These are phyloP conservation scores for Trematomus bernacchii DNA, from an alignment of 2,797 vertebrate species.

Conservation along the genomic window DNA sequence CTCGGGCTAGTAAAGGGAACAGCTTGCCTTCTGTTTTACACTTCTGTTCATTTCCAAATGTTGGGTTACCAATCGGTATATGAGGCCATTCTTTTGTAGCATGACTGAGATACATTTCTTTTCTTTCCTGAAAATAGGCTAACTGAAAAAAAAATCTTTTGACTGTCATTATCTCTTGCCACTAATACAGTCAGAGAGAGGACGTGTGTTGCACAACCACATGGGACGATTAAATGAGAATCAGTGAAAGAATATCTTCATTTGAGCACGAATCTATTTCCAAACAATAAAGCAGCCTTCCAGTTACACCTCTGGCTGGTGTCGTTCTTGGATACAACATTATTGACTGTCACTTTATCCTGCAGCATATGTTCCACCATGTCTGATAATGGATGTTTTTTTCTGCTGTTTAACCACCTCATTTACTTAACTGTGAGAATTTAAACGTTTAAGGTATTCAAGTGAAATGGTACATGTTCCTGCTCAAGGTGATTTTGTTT, in stretches of 20 bases:
- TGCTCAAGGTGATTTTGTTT: conserved; percentile 3
- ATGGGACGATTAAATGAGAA: conserved; percentile 82
- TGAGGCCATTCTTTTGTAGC: conserved; percentile 85
- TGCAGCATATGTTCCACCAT: conserved; percentile 22
- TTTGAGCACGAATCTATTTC: conserved; percentile 91
- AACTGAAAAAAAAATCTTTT: conserved; percentile 75
- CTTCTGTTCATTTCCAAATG: conserved; percentile 79
- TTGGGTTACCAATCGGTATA: conserved; percentile 77
- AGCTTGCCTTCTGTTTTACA: conserved; percentile 85
- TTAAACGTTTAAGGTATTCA: background rate
- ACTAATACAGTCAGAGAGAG: conserved; percentile 85
- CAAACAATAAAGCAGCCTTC: conserved; percentile 92
- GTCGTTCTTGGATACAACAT: conserved; percentile 71
- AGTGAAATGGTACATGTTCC: background rate
- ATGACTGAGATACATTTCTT: conserved; percentile 85
- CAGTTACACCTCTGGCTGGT: conserved; percentile 82
- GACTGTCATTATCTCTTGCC: conserved; percentile 87
- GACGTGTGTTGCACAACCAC: conserved; percentile 87
- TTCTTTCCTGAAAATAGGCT: conserved; percentile 83
- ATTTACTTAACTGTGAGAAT: conserved; percentile 5
- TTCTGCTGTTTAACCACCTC: background rate
- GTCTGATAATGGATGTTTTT: conserved; percentile 3
- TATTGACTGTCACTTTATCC: conserved; percentile 24
- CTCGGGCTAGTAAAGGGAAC: conserved; percentile 73
- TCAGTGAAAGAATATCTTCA: conserved; percentile 88